Base-by-base conservation (phyloP, 2,113 vertebrate species). In the Acanthisitta chloris region DNA sequence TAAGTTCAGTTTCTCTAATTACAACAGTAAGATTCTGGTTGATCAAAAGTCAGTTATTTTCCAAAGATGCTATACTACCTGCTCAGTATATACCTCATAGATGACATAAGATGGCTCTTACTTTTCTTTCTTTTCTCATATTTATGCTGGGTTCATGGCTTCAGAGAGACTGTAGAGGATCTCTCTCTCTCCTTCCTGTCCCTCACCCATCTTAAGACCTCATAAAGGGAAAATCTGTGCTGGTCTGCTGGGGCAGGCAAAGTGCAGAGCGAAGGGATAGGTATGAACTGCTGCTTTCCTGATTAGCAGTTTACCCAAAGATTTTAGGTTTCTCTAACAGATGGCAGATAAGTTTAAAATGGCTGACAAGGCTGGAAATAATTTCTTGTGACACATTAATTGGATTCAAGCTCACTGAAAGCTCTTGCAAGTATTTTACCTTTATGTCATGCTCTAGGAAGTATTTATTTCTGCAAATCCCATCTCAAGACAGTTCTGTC, bases 321-420 rank as follows among this genome's bases (percentile, higher is more conserved):
- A 92, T 51, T 94, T 87, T 51, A 88, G 38, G 45, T 77, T 77
- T 88, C 90, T 76, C n/a, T 85, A 94, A 90, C 79, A 96, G 95
- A 95, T 96, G 88, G 94, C 42, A 94, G 43, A 5, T 65, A 85
- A 49, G n/a, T 93, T 95, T 73, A 92, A 94, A 91, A 95, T 34
- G 62, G 87, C 84, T 96, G 91, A 87, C 74, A 94, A 84, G 34
- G 29, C n/a, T 87, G 81, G 78, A 91, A 84, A 91, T 91, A 89
- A 96, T 93, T 92, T 92, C 82, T 90, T 83, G 71, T 71, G 90
- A 93, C 64, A 88, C 65, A 62, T 90, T 96, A 96, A 94, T 93
- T 93, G 55, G 71, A 95, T 83, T 92, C 59, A 59, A 82, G 52
- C 58, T 92, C 59, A 86, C 67, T 8, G 40, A 94, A 92, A 93